These are phyloP conservation scores for Musca vetustissima DNA, from an alignment of 1,140 invertebrate species.

Conservation along the genomic window DNA sequence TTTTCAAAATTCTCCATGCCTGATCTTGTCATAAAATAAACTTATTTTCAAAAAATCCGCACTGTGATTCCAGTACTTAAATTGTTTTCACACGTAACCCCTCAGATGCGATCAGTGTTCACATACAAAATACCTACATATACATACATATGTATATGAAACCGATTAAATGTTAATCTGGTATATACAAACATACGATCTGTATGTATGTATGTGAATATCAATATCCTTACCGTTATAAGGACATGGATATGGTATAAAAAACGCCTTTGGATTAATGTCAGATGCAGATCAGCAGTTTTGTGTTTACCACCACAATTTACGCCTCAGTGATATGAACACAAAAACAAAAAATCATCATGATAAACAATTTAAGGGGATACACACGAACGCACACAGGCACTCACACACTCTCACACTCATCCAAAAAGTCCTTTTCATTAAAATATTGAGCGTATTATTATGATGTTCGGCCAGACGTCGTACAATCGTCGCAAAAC, in stretches of 20 bases:
- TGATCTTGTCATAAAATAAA: too few relatives aligned
- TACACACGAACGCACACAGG: background rate
- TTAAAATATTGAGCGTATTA: background rate
- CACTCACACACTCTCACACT: background rate
- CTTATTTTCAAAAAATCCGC: too few relatives aligned
- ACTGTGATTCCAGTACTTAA: too few relatives aligned
- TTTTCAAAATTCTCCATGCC: too few relatives aligned
- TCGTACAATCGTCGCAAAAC: background rate
- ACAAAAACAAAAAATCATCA: constrained; percentile 17
- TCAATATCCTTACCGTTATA: background rate
- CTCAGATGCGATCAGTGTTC: too few relatives aligned
- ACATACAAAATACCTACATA: too few relatives aligned
- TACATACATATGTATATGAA: too few relatives aligned
- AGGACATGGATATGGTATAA: background rate
- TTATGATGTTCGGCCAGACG: too few relatives aligned
- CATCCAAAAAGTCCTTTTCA: background rate
- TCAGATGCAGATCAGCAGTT: constrained; percentile 26
- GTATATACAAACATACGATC: constrained; percentile 29
- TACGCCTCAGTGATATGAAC: constrained; percentile 30
- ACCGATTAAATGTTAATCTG: constrained; percentile 28
- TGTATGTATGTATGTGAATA: too few relatives aligned
- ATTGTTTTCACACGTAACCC: too few relatives aligned
- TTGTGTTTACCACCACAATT: constrained; percentile 30
- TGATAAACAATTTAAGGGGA: background rate
- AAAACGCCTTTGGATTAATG: constrained; percentile 30